phyloP scores from a whole-genome alignment of 2,113 vertebrate genomes.

The Struthio camelus region DNA sequence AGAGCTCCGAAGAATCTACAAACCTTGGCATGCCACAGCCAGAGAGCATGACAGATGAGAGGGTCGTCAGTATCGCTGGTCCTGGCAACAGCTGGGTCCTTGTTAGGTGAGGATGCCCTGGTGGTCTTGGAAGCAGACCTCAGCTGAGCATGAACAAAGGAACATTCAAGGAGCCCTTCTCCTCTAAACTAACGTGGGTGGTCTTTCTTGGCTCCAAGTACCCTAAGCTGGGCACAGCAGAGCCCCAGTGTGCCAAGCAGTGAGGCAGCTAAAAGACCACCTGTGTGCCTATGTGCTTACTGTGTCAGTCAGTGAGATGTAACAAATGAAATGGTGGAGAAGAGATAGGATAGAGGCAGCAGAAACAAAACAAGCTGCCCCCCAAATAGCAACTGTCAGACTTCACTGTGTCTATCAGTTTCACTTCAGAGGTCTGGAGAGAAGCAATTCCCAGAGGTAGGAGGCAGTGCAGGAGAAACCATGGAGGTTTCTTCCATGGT shows the following conservation, averaged over 20 bases:
- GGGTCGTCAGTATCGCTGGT: accelerated
- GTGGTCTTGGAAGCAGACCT: not conserved
- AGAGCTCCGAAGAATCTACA: not conserved
- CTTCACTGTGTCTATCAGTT: not conserved
- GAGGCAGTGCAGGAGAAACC: not conserved
- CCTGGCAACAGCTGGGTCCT: not conserved
- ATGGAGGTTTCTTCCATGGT: not conserved
- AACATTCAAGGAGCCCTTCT: not conserved
- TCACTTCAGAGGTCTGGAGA: not conserved
- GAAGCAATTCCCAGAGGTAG: not conserved
- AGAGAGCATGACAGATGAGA: not conserved
- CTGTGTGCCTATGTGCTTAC: not conserved
- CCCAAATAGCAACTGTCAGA: not conserved
- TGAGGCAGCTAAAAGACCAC: not conserved
- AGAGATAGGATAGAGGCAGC: not conserved
- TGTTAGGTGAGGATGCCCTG: not conserved
- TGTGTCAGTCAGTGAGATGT: not conserved
- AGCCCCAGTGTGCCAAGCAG: not conserved
- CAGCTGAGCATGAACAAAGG: not conserved
- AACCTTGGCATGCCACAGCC: not conserved
- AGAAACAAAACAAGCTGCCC: not conserved
- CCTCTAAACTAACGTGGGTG: not conserved
- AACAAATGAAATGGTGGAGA: not conserved
- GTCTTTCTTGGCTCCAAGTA: not conserved
- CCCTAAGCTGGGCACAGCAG: not conserved